Base-by-base conservation (phyloP, 2,888 invertebrate genomes). In the Danaus chrysippus region DNA sequence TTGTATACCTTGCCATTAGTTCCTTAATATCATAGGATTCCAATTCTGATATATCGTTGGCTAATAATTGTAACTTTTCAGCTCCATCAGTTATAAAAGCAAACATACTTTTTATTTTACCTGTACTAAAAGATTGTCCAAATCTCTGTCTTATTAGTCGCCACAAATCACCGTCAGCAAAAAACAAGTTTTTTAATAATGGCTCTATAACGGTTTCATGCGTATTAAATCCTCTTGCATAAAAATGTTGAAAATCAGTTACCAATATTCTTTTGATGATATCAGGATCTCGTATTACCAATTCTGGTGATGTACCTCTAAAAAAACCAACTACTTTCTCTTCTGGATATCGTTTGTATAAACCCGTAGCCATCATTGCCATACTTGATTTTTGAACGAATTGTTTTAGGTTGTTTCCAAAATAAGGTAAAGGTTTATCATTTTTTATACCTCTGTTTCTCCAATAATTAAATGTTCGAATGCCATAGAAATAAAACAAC, bases 1-100 rank as follows among this genome's bases (percentile, higher is more conserved):
- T 88, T 0, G 88, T 88, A 49, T 86, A 90, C 54, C 89, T 78
- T 1, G 87, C 88, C 87, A 89, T 88, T 0, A 88, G 77, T 65
- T 89, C 89, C 52, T 83, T 77, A 3, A 82, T 79, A 63, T 88
- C 87, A 56, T 83, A 86, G 66, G 70, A 77, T 49, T 84, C 83
- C 56, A 70, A 74, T 8, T 77, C 65, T 8, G 75, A 69, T 0
- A 85, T 74, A 11, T 81, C 77, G 62, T 84, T 83, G 3, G 83
- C 78, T 44, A 84, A 75, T 1, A 76, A 12, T 74, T 87, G 83
- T 11, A 90, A 66, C 66, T 83, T 84, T 66, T 84, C 83, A 5
- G 87, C 86, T 68, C 85, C 74, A 0, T 86, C 83, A 10, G 82
- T 84, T 34, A 90, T 87, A 17, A 87, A 77, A 6, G 83, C 84